phyloP scores from a whole-genome alignment of 2,797 vertebrate species.

The Argyrosomus regius region DNA sequence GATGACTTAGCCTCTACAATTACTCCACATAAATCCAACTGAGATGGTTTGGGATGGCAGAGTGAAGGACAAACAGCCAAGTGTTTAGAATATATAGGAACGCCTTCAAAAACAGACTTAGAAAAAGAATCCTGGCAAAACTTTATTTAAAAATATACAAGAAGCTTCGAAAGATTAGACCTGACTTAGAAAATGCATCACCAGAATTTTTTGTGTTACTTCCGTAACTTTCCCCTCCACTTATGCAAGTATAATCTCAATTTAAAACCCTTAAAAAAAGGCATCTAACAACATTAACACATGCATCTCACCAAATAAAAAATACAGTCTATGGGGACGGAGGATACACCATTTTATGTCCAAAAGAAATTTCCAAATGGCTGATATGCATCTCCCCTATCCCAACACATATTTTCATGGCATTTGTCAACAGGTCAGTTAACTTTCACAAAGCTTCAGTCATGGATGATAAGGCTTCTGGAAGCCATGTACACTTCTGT shows the following conservation, averaged over 20 bases:
- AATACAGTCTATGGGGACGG: not conserved
- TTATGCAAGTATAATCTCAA: not conserved
- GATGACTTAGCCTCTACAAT: no score
- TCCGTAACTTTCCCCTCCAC: not conserved
- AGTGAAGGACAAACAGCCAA: no score
- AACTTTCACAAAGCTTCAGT: not conserved
- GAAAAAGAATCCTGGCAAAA: no score
- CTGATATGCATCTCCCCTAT: not conserved
- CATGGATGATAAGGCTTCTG: not conserved
- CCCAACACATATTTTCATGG: not conserved
- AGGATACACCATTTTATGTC: not conserved
- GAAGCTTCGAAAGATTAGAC: no score
- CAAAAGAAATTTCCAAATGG: not conserved
- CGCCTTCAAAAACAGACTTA: no score
- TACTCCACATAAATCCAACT: no score
- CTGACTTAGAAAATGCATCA: no score
- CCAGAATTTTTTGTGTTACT: no score
- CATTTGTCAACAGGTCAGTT: not conserved
- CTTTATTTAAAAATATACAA: no score
- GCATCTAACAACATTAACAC: not conserved
- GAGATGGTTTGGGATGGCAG: no score
- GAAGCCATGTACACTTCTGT: not conserved
- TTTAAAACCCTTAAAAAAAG: not conserved
- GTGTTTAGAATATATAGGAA: no score
- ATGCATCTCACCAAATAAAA: not conserved